A percentile compares a stretch with the other conserved stretches of the same genome.
Conservation (phyloP, 2,888 invertebrate genomes). For the Pseudoips prasinana region DNA sequence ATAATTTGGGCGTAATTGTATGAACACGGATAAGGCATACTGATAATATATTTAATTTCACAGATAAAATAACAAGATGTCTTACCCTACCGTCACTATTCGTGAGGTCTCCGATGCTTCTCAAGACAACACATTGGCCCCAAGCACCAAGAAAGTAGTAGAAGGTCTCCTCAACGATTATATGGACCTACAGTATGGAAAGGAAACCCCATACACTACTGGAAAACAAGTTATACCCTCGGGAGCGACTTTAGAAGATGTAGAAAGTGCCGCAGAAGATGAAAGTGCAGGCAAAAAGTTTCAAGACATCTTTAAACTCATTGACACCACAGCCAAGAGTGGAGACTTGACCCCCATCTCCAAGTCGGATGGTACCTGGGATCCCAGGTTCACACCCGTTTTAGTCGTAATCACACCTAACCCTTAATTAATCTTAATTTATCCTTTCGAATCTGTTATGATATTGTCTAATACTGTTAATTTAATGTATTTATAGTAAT, state of each 20-base stretch:
- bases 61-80: constrained; percentile 38
- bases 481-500: too few relatives aligned
- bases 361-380: constrained; percentile 59
- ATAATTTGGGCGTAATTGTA: too few relatives aligned
- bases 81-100: constrained; percentile 57
- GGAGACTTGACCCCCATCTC: constrained; percentile 59
- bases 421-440: constrained; percentile 17
- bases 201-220: constrained; percentile 67
- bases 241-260: constrained; percentile 50
- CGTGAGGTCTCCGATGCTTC: constrained; percentile 54
- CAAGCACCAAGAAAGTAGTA: constrained; percentile 53
- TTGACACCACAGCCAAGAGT: constrained; percentile 56
- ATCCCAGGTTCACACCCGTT: constrained; percentile 58
- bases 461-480: too few relatives aligned
- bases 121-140: constrained; percentile 46
- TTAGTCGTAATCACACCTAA: constrained; percentile 60
- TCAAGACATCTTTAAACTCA: constrained; percentile 54
- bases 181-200: constrained; percentile 67
- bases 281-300: constrained; percentile 48
- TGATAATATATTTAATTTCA: not conserved
- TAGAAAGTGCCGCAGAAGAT: constrained; percentile 49
- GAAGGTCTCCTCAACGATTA: constrained; percentile 66
- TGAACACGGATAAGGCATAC: too few relatives aligned
- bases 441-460: constrained; percentile 21
- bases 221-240: constrained; percentile 62